A percentile compares a stretch with the other conserved stretches of the same genome.
Evolutionary conservation across 2,888 invertebrate species (phyloP).

Genomic region (Morinoia aosen): DNA sequence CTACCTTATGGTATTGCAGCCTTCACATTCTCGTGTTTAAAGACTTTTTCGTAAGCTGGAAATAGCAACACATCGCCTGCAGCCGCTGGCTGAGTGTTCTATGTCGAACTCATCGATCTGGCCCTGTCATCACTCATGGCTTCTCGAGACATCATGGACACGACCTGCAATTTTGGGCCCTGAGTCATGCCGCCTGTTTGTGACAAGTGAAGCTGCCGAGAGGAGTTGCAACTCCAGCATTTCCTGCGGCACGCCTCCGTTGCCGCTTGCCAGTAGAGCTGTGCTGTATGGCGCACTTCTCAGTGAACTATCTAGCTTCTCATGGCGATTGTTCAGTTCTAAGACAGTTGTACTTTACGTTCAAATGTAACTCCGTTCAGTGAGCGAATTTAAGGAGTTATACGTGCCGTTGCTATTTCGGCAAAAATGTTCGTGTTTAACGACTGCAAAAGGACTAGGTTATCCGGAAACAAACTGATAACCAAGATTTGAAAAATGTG

Average conservation of each 20-base stretch:
- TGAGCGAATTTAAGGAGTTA: not conserved
- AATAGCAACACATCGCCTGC: not conserved
- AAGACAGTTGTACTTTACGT: not conserved
- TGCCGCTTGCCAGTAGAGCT: too few species aligned
- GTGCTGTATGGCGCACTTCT: not conserved
- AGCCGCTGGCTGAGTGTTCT: not conserved
- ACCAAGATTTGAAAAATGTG: not conserved
- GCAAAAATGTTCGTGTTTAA: not conserved
- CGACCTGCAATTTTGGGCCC: not conserved
- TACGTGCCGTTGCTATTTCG: too few species aligned
- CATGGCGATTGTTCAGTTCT: not conserved
- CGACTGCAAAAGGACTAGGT: not conserved
- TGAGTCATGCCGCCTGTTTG: not conserved
- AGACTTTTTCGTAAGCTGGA: not conserved
- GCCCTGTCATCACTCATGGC: not conserved
- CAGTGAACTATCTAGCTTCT: not conserved
- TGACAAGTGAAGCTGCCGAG: not conserved
- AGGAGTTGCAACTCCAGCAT: not conserved
- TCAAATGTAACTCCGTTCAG: not conserved
- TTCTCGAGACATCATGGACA: not conserved
- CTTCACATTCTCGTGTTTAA: not conserved
- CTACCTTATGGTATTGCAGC: not conserved
- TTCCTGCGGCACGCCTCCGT: too few species aligned
- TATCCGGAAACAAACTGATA: too few species aligned
- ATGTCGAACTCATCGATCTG: conserved; percentile 8